These are phyloP conservation scores for Metellina segmentata DNA, from an alignment of 2,888 invertebrate species.

Conservation along the genomic window DNA sequence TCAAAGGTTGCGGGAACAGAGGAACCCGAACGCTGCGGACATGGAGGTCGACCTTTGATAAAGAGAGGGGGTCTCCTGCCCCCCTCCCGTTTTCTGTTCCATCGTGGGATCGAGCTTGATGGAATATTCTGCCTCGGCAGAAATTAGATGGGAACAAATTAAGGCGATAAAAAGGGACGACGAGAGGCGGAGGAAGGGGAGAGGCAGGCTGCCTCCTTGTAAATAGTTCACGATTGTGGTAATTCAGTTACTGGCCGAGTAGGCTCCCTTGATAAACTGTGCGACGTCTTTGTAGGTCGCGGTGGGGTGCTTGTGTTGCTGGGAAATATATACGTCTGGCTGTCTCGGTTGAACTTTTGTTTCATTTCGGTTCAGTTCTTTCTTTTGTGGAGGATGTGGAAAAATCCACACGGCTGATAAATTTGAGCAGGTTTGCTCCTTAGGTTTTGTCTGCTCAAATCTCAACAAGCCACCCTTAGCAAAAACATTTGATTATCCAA, in stretches of 20 bases:
- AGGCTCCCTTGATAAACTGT: slow-evolving; percentile 3
- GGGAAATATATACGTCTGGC: too few relatives aligned
- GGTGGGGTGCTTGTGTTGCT: neutral
- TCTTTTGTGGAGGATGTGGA: too few relatives aligned
- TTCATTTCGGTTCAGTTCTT: too few relatives aligned
- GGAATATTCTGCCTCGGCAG: slow-evolving; percentile 35
- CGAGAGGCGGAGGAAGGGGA: neutral
- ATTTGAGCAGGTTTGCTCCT: too few relatives aligned
- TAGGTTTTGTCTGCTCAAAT: too few relatives aligned
- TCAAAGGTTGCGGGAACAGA: slow-evolving; percentile 59
- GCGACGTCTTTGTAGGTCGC: slow-evolving; percentile 55
- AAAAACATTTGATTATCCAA: too few relatives aligned
- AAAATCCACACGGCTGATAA: too few relatives aligned
- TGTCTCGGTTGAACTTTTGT: too few relatives aligned
- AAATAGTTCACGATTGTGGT: slow-evolving; percentile 69
- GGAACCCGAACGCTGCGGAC: slow-evolving; percentile 17
- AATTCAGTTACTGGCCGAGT: slow-evolving; percentile 67
- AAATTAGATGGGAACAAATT: slow-evolving; percentile 74
- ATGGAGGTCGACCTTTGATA: slow-evolving; percentile 29
- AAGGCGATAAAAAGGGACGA: slow-evolving; percentile 52
- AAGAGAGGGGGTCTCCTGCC: slow-evolving; percentile 15
- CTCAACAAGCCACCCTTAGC: too few relatives aligned
- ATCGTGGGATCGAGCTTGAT: slow-evolving; percentile 62
- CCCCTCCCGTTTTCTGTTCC: neutral
- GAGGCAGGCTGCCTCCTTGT: slow-evolving; percentile 34